phyloP scores from a whole-genome alignment of 2,797 vertebrate species.

The Hirundo rustica region DNA sequence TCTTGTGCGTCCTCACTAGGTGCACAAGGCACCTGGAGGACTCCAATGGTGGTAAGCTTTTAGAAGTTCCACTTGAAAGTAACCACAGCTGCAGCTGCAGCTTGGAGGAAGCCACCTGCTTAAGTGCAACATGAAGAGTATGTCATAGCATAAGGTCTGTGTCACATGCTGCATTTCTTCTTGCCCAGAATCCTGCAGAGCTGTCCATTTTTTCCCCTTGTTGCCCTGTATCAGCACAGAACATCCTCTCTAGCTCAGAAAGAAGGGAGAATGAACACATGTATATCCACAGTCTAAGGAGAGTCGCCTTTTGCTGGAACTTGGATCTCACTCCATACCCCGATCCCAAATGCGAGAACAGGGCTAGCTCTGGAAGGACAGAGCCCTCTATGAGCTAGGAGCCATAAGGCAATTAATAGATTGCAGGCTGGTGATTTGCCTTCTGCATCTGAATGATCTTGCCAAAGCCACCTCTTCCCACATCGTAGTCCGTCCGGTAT shows the following conservation, averaged over 20 bases:
- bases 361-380: conserved; percentile 26
- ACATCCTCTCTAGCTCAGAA: conserved; percentile 39
- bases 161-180: conserved; percentile 26
- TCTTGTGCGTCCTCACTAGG: not conserved
- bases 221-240: conserved; percentile 33
- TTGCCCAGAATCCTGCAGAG: conserved; percentile 30
- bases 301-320: conserved; percentile 39
- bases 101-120: not conserved
- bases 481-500: conserved; percentile 72
- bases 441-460: conserved; percentile 71
- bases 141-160: not conserved
- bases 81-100: not conserved
- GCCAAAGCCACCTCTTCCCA: conserved; percentile 74
- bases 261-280: conserved; percentile 42
- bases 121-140: not conserved
- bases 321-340: conserved; percentile 12
- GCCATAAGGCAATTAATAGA: conserved; percentile 23
- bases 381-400: not conserved
- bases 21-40: not conserved
- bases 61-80: not conserved
- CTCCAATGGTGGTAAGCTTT: not conserved
- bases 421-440: conserved; percentile 49
- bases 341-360: not conserved
- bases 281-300: conserved; percentile 51
- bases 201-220: conserved; percentile 15